phyloP scores from a whole-genome alignment of 2,888 invertebrate genomes.

The Molanna angustata region DNA sequence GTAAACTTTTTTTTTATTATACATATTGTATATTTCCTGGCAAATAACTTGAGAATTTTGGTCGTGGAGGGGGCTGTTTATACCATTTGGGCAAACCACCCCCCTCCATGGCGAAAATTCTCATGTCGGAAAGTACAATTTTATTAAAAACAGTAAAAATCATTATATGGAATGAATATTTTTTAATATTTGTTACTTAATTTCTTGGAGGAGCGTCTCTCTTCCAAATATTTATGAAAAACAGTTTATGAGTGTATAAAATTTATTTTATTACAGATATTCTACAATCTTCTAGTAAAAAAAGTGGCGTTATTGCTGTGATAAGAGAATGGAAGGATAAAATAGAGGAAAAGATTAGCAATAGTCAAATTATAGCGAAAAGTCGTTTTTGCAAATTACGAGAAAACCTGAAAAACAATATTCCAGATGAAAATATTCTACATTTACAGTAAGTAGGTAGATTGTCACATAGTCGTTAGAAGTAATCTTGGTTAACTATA shows the following conservation, averaged over 20 bases:
- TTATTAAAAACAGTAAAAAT: no score
- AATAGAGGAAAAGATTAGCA: conserved; percentile 55
- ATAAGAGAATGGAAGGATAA: conserved; percentile 46
- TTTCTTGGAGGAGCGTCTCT: no score
- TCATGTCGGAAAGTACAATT: no score
- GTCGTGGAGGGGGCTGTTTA: no score
- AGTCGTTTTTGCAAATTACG: conserved; percentile 46
- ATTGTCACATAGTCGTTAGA: no score
- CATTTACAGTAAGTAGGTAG: conserved; percentile 52
- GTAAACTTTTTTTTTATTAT: conserved; percentile 12
- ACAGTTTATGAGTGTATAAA: not conserved
- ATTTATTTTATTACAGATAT: conserved; percentile 40
- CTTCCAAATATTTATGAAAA: not conserved
- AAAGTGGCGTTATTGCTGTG: conserved; percentile 49
- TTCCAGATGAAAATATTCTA: conserved; percentile 53
- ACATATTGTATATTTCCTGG: no score
- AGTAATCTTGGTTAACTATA: no score
- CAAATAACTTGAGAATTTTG: no score
- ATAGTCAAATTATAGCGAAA: conserved; percentile 40
- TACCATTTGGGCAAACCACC: no score
- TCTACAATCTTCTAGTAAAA: conserved; percentile 43
- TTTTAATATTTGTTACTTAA: no score
- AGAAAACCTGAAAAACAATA: conserved; percentile 43
- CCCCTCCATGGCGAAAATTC: no score
- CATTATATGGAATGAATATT: no score